phyloP scores from a whole-genome alignment of 2,113 vertebrate species.

The Circaetus gallicus region DNA sequence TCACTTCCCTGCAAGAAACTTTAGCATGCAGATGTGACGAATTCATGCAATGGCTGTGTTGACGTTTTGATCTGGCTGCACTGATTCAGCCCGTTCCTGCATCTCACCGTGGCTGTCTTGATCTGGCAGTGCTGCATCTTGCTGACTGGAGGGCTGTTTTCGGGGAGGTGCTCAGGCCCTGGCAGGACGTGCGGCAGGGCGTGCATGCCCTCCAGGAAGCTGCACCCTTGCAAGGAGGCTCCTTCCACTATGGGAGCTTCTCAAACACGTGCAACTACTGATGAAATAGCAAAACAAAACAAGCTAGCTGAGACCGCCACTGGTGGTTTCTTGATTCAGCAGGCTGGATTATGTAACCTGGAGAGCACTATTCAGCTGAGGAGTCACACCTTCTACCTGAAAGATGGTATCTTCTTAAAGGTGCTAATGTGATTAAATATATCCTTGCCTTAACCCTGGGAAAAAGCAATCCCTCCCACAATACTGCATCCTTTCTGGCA shows the following conservation, averaged over 20 bases:
- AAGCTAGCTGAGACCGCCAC: neutral
- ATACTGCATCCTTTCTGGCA: neutral
- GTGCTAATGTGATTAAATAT: neutral
- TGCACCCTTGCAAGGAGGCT: neutral
- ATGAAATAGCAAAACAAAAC: neutral
- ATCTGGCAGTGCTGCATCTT: neutral
- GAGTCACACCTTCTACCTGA: neutral
- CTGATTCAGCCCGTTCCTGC: neutral
- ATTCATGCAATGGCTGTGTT: neutral
- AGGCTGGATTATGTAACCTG: neutral
- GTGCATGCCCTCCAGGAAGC: neutral
- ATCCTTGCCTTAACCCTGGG: neutral
- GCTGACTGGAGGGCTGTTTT: neutral
- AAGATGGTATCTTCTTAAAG: neutral
- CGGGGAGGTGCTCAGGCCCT: neutral
- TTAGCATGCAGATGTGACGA: neutral
- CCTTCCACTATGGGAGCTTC: neutral
- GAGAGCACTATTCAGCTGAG: neutral
- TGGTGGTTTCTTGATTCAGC: neutral
- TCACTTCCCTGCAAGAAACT: neutral
- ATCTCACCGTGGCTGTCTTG: neutral
- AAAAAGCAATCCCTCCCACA: neutral
- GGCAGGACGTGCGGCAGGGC: accelerated
- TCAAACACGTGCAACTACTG: neutral
- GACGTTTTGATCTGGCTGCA: neutral